Evolutionary conservation across 2,113 vertebrate species (phyloP).

Genomic region (Xerus inauris): DNA sequence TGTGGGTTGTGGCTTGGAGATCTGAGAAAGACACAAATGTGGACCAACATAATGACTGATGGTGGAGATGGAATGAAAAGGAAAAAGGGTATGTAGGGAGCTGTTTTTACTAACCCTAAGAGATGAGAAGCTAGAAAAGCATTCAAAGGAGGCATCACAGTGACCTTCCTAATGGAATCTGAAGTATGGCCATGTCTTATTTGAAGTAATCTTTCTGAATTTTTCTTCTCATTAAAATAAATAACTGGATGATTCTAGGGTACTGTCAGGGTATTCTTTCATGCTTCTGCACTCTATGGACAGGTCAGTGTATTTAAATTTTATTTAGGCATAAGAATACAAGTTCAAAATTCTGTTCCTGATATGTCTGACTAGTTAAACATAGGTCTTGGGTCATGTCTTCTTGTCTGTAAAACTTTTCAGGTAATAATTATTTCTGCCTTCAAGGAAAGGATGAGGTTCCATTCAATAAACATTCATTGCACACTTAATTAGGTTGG

Average conservation of each 20-base stretch:
- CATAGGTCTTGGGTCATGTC: background rate
- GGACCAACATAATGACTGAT: background rate
- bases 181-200: background rate
- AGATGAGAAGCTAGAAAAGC: background rate
- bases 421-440: background rate
- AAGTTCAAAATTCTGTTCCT: background rate
- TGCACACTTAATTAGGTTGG: slow-evolving; percentile 34
- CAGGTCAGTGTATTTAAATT: background rate
- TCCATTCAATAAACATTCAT: slow-evolving; percentile 52
- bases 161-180: background rate
- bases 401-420: background rate
- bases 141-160: background rate
- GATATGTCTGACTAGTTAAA: background rate
- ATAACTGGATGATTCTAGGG: background rate
- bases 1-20: background rate
- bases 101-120: background rate
- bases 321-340: slow-evolving; percentile 26
- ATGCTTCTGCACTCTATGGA: background rate
- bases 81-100: fast-evolving
- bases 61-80: background rate
- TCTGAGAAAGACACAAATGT: background rate
- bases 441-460: slow-evolving; percentile 6
- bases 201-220: background rate
- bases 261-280: background rate
- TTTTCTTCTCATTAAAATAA: background rate